Conservation (phyloP, 2,797 vertebrate genomes). For the Sebastes itinus region DNA sequence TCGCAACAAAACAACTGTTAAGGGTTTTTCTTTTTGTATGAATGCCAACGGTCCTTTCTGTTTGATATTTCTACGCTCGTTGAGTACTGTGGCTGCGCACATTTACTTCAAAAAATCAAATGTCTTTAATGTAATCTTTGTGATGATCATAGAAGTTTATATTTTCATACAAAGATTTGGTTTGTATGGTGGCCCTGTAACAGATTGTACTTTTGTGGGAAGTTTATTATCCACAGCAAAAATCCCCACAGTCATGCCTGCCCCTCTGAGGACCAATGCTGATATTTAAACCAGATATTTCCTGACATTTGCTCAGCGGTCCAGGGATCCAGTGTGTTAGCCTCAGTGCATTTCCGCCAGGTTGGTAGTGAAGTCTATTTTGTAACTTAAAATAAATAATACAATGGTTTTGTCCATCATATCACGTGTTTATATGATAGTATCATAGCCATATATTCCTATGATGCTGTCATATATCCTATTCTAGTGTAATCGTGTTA, state of each 20-base stretch:
- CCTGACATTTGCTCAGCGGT: constrained; percentile 84
- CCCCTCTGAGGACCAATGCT: constrained; percentile 27
- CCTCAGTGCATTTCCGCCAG: constrained; percentile 85
- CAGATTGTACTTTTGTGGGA: constrained; percentile 82
- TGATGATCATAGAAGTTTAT: constrained; percentile 92
- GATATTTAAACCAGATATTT: constrained; percentile 63
- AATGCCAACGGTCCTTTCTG: constrained; percentile 29
- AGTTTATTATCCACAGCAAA: constrained; percentile 74
- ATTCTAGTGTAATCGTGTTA: constrained; percentile 88
- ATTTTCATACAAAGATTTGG: constrained; percentile 94
- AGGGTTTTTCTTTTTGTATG: constrained; percentile 23
- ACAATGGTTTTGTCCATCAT: constrained; percentile 77
- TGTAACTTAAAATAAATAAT: constrained; percentile 83
- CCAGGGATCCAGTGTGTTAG: constrained; percentile 83
- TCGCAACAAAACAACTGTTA: constrained; percentile 66
- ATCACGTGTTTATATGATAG: constrained; percentile 84
- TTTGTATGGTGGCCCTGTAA: constrained; percentile 86
- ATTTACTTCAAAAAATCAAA: constrained; percentile 84
- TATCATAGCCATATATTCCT: constrained; percentile 88
- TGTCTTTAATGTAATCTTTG: constrained; percentile 87
- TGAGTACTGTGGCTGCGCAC: constrained; percentile 80
- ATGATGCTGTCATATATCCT: constrained; percentile 66
- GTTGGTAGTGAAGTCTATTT: constrained; percentile 81
- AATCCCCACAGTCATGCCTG: constrained; percentile 11
- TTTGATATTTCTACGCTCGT: constrained; percentile 44